These are phyloP conservation scores for Trissoscelio sp. DNA, from an alignment of 2,888 invertebrate species.

Conservation along the genomic window DNA sequence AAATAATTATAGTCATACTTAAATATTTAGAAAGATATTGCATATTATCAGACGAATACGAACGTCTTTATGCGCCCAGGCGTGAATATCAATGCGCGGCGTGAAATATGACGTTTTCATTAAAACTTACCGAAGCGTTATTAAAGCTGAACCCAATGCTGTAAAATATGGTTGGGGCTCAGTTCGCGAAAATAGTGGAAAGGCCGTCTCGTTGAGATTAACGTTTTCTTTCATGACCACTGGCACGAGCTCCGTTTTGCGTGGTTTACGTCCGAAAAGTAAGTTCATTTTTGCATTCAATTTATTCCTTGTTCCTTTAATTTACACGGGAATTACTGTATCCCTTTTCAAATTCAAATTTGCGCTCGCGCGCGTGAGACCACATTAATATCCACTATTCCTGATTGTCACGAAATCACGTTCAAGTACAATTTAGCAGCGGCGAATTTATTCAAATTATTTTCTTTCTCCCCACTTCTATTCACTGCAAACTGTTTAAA, in stretches of 20 bases:
- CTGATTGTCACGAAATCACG: constrained; percentile 9
- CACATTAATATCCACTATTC: constrained; percentile 2
- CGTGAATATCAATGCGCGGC: constrained; percentile 75
- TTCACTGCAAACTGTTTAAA: neutral
- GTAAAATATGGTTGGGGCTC: constrained; percentile 54
- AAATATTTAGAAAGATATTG: neutral
- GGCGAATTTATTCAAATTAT: neutral
- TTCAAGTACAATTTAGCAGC: neutral
- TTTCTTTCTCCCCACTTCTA: neutral
- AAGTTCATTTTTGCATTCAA: constrained; percentile 39
- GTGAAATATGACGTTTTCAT: constrained; percentile 77
- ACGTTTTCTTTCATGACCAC: constrained; percentile 74
- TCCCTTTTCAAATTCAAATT: constrained; percentile 28
- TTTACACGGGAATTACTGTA: constrained; percentile 17
- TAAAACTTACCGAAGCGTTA: constrained; percentile 76
- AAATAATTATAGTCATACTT: neutral
- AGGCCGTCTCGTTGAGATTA: constrained; percentile 72
- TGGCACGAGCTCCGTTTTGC: constrained; percentile 39
- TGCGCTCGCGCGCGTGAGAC: neutral
- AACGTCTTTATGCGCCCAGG: constrained; percentile 56
- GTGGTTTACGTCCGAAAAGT: constrained; percentile 33
- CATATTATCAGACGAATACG: neutral
- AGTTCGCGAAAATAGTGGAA: constrained; percentile 49
- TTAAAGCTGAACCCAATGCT: constrained; percentile 64
- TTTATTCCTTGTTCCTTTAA: constrained; percentile 35